A percentile compares a stretch with the other conserved stretches of the same genome.
These are phyloP conservation scores for Mesaphorura yosii DNA, from an alignment of 1,140 invertebrate genomes.

Conservation along the genomic window DNA sequence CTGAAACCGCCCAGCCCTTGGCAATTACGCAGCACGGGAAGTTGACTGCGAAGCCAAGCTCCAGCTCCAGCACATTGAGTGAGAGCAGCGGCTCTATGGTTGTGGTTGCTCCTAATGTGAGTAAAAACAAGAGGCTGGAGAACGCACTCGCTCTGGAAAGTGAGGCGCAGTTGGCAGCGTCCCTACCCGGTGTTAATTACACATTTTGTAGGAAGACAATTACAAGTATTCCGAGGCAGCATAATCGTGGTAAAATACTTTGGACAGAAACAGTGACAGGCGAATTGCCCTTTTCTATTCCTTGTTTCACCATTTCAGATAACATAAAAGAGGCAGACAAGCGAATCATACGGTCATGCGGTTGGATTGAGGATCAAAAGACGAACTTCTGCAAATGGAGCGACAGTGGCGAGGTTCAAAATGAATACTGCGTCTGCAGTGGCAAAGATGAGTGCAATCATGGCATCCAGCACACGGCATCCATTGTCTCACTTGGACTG, in stretches of 20 bases:
- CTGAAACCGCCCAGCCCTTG: background rate
- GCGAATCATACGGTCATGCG: slow-evolving; percentile 20
- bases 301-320: slow-evolving; percentile 9
- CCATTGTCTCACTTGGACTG: no score
- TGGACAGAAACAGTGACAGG: no score
- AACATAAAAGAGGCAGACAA: background rate
- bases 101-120: no score
- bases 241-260: slow-evolving; percentile 24
- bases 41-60: background rate
- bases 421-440: slow-evolving; percentile 13
- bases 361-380: slow-evolving; percentile 3
- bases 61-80: no score
- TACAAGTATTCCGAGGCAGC: slow-evolving; percentile 14
- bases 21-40: background rate
- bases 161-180: no score
- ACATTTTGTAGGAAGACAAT: slow-evolving; percentile 20
- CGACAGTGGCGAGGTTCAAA: slow-evolving; percentile 5
- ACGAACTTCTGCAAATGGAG: slow-evolving; percentile 14
- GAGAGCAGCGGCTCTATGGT: no score
- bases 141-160: no score
- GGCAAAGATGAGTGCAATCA: slow-evolving; percentile 16
- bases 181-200: background rate
- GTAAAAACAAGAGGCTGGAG: no score
- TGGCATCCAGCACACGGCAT: no score
- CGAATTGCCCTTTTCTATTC: no score